A percentile compares a stretch with the other conserved stretches of the same genome.
phyloP scores from a whole-genome alignment of 2,113 vertebrate species.

The Polypterus bichir region DNA sequence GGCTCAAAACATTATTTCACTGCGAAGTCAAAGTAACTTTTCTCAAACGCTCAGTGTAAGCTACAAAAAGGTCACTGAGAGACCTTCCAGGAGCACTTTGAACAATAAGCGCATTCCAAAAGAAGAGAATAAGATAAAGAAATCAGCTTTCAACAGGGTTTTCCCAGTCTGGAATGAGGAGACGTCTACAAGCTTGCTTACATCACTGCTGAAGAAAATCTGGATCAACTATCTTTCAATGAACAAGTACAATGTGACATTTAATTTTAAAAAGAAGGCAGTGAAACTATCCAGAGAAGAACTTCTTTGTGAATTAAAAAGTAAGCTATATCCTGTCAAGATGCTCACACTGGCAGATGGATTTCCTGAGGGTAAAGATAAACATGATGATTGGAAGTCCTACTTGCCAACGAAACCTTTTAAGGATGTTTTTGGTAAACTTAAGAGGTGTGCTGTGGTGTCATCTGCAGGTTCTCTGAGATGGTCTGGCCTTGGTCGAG shows the following conservation, averaged over 20 bases:
- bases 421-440: constrained; percentile 28
- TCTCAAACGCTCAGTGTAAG: no score
- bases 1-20: no score
- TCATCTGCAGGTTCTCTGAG: constrained; percentile 61
- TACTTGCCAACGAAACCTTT: constrained; percentile 44
- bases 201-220: constrained; percentile 42
- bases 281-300: constrained; percentile 33
- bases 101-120: background rate
- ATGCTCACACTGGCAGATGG: constrained; percentile 42
- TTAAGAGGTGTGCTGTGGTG: constrained; percentile 52
- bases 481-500: constrained; percentile 47
- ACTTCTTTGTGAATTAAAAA: constrained; percentile 45
- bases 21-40: no score
- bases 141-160: background rate
- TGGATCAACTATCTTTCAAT: constrained; percentile 39
- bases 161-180: constrained; percentile 48
- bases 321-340: constrained; percentile 38
- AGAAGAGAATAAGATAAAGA: background rate
- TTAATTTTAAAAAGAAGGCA: constrained; percentile 28
- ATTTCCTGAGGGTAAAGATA: constrained; percentile 31
- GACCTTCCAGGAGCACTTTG: background rate
- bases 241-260: constrained; percentile 59
- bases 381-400: constrained; percentile 38
- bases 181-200: constrained; percentile 48
- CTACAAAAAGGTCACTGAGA: no score